Evolutionary conservation across 2,113 vertebrate species (phyloP).

Genomic region (Columbina picui): DNA sequence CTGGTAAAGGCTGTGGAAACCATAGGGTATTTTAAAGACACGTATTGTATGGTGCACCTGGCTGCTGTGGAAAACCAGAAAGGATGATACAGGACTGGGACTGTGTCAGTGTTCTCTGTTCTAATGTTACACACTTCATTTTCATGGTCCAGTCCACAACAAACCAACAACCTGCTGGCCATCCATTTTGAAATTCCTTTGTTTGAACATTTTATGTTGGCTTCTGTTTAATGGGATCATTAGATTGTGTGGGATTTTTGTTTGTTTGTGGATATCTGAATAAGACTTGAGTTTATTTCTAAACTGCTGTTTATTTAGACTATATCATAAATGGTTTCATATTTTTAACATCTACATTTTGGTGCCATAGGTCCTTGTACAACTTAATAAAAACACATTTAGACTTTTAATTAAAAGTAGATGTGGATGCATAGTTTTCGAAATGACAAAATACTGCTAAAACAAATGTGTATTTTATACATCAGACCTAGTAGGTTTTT

Average conservation of each 20-base stretch:
- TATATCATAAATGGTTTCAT: background rate
- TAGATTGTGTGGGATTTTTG: background rate
- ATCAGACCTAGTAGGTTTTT: background rate
- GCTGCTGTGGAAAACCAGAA: background rate
- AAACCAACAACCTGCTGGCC: background rate
- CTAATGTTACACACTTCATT: background rate
- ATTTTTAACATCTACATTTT: background rate
- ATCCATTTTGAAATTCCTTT: background rate
- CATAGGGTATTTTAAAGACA: accelerated
- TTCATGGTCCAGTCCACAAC: background rate
- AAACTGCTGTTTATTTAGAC: background rate
- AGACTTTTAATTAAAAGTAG: background rate
- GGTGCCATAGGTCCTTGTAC: background rate
- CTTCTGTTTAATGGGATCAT: background rate
- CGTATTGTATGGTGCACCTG: background rate
- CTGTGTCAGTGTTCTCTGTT: background rate
- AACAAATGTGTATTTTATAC: slow-evolving; percentile 1
- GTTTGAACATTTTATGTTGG: background rate
- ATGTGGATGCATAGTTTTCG: background rate
- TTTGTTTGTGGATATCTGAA: background rate
- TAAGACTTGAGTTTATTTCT: background rate
- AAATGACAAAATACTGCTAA: background rate
- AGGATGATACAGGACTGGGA: background rate
- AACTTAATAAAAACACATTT: background rate
- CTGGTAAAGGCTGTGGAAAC: background rate